Conservation (phyloP, 2,113 vertebrate genomes). For the Thalassarche chlororhynchos region DNA sequence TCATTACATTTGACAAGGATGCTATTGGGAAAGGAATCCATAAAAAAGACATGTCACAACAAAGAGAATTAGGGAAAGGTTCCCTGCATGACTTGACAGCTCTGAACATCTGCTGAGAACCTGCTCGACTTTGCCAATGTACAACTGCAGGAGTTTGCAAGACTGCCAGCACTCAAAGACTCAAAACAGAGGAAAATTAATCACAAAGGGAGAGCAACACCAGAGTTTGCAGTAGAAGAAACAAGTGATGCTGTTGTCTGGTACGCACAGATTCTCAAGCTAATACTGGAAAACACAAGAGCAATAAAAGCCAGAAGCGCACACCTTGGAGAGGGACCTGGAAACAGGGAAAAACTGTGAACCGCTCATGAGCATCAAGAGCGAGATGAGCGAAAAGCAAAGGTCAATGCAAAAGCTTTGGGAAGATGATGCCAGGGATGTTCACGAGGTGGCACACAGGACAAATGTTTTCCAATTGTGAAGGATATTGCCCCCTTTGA, state of each 20-base stretch:
- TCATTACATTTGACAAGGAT: background rate
- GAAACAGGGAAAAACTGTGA: background rate
- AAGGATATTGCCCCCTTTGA: background rate
- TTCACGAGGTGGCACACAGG: accelerated
- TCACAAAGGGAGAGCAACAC: background rate
- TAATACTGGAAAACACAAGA: background rate
- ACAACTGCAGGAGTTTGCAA: background rate
- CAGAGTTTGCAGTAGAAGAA: background rate
- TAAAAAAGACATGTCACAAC: background rate
- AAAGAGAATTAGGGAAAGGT: background rate
- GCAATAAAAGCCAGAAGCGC: background rate
- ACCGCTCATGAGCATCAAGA: background rate
- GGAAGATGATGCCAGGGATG: background rate
- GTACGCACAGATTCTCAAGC: background rate
- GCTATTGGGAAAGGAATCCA: background rate
- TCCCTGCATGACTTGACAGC: background rate
- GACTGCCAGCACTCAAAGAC: background rate
- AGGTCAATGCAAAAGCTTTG: background rate
- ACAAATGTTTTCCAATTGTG: background rate
- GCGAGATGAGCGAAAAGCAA: background rate
- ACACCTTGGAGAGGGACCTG: background rate
- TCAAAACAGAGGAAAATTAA: background rate
- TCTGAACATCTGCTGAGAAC: background rate
- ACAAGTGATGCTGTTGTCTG: background rate
- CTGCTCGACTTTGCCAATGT: background rate